Base-by-base conservation (phyloP, 2,797 vertebrate species). In the Micrastur ruficollis region DNA sequence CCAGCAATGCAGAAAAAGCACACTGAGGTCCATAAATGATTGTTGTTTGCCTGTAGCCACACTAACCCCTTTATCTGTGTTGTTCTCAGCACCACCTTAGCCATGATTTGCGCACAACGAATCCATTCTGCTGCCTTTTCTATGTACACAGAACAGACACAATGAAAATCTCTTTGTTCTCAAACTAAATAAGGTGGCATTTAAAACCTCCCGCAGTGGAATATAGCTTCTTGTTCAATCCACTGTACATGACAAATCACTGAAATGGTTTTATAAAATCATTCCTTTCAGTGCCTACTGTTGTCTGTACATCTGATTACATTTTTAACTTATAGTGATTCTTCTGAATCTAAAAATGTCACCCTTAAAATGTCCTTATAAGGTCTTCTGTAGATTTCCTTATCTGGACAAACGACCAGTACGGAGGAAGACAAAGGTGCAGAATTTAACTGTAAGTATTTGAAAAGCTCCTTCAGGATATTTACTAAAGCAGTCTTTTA, bases 151-250 rank as follows among this genome's bases (percentile, higher is more conserved):
- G 61, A 93, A 68, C 36, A 78, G 70, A 76, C 20, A 93, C 86
- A 90, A n/a, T 82, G 82, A 95, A 89, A 90, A 93, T n/a, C 58
- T 79, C 73, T 92, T 94, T 95, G 79, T 94, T 94, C 76, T 79
- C 70, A 81, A 58, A 88, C 23, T 80, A 68, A 93, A 23, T 53
- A 89, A 66, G 27, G 46, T 73, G 16, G 19, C 40, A 88, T 73
- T 94, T 86, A 89, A 88, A 90, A 62, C 58, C 56, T 75, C 25
- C 26, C 5, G 1, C 58, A 61, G 20, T 27, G 42, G 65, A 92
- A 88, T 36, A 87, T 1, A 73, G 34, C 56, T 88, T 94, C 55
- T 78, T 61, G n/a, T 88, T 86, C 67, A 86, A 92, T 62, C 49
- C 42, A 55, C 20, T 81, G n/a, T 29, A 56, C 0, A 4, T 20